phyloP scores from a whole-genome alignment of 2,113 vertebrate genomes.

The Megaptera novaeangliae region DNA sequence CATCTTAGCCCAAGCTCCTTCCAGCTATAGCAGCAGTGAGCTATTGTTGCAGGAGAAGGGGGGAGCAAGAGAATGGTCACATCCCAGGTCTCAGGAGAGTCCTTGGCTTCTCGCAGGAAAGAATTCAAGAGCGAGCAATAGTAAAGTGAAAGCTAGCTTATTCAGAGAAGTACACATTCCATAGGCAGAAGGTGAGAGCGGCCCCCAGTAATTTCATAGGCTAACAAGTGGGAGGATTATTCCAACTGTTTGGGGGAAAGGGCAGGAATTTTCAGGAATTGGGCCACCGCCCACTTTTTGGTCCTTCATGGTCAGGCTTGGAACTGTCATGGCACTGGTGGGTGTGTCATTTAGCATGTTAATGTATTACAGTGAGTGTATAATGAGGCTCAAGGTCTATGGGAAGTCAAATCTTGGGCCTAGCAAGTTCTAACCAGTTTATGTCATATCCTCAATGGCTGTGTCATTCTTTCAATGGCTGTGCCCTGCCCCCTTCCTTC shows the following conservation, averaged over 20 bases:
- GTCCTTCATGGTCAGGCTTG: not conserved
- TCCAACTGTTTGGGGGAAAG: not conserved
- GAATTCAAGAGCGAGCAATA: not conserved
- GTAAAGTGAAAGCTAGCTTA: not conserved
- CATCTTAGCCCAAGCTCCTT: not conserved
- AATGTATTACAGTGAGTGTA: not conserved
- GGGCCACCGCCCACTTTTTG: not conserved
- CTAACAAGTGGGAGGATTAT: not conserved
- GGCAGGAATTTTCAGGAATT: not conserved
- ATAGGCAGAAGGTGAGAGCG: not conserved
- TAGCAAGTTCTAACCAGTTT: not conserved
- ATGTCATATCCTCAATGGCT: not conserved
- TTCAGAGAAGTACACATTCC: not conserved
- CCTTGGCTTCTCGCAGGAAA: no score
- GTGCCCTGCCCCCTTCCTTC: not conserved
- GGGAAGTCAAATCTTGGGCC: not conserved
- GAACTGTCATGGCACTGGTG: not conserved
- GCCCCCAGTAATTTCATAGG: not conserved
- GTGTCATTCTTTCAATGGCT: not conserved
- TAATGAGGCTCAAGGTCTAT: not conserved
- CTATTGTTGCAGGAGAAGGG: not conserved
- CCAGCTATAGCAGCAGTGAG: not conserved
- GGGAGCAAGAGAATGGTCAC: not conserved
- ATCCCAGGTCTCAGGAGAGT: not conserved
- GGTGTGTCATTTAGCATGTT: not conserved